Percentiles rank a stretch among this genome's conserved stretches.
phyloP scores from a whole-genome alignment of 2,888 invertebrate genomes.

The Anoplius nigerrimus region DNA sequence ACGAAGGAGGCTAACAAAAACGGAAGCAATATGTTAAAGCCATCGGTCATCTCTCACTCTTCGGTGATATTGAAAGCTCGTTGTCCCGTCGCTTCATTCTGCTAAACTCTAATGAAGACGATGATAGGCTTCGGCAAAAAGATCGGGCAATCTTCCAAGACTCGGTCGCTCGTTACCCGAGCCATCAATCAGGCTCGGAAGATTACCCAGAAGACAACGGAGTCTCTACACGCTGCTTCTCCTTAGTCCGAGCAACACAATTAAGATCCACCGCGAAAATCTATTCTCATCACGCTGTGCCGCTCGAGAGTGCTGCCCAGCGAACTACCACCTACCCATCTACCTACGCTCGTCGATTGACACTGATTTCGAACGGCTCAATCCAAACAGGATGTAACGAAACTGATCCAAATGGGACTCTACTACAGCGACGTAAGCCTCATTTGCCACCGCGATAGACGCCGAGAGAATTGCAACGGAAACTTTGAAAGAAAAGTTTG shows the following conservation, averaged over 20 bases:
- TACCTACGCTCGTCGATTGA: constrained; percentile 3
- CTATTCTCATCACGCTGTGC: constrained; percentile 18
- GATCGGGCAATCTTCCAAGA: neutral
- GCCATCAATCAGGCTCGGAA: constrained; percentile 19
- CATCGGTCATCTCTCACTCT: neutral
- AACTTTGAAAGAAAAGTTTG: no score
- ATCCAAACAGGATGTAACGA: no score
- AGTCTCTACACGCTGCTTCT: neutral
- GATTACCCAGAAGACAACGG: constrained; percentile 16
- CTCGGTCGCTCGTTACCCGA: constrained; percentile 9
- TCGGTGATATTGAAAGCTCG: neutral
- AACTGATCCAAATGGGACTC: no score
- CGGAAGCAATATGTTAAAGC: neutral
- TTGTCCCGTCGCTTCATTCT: neutral
- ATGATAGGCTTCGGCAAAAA: constrained; percentile 1
- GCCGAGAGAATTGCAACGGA: no score
- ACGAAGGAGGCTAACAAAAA: no score
- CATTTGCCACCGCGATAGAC: no score
- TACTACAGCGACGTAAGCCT: no score
- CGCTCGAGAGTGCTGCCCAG: neutral
- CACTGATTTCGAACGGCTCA: constrained; percentile 19
- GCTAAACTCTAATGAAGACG: constrained; percentile 9
- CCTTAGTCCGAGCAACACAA: constrained; percentile 7
- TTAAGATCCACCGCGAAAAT: constrained; percentile 25
- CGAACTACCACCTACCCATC: no score